These are phyloP conservation scores for Ladona fulva DNA, from an alignment of 1,140 invertebrate species.

Conservation along the genomic window DNA sequence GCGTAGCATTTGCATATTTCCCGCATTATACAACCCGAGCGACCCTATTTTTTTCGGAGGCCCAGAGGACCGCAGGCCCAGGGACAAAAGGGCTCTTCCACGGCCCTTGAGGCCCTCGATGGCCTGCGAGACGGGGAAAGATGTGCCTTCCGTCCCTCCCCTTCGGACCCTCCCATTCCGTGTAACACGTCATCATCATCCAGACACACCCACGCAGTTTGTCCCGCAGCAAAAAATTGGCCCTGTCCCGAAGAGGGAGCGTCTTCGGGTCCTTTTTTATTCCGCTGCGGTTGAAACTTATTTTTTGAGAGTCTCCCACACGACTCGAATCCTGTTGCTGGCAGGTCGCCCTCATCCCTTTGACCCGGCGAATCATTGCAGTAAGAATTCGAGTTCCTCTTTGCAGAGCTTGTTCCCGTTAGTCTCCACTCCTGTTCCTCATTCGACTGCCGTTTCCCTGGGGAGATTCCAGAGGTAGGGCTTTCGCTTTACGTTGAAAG, in stretches of 20 bases:
- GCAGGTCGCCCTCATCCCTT: not conserved
- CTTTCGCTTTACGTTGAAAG: no score
- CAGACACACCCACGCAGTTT: not conserved
- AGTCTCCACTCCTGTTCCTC: not conserved
- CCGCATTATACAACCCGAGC: not conserved
- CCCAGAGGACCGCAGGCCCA: not conserved
- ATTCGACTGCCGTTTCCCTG: not conserved
- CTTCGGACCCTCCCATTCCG: not conserved
- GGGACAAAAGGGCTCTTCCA: no score
- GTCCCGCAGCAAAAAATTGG: not conserved
- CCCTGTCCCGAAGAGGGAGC: not conserved
- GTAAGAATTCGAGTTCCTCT: no score
- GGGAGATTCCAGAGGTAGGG: not conserved
- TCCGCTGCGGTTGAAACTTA: not conserved
- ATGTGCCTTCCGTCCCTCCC: not conserved
- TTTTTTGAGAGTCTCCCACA: not conserved
- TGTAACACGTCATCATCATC: conserved; percentile 4
- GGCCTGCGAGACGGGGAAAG: no score
- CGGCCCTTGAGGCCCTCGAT: no score
- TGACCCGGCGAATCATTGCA: not conserved
- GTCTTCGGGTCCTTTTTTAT: not conserved
- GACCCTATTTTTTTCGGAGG: not conserved
- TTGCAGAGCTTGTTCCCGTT: not conserved
- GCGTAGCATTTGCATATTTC: not conserved
- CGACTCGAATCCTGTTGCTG: not conserved